phyloP scores from a whole-genome alignment of 1,140 invertebrate species.

The Diorhabda elongata region DNA sequence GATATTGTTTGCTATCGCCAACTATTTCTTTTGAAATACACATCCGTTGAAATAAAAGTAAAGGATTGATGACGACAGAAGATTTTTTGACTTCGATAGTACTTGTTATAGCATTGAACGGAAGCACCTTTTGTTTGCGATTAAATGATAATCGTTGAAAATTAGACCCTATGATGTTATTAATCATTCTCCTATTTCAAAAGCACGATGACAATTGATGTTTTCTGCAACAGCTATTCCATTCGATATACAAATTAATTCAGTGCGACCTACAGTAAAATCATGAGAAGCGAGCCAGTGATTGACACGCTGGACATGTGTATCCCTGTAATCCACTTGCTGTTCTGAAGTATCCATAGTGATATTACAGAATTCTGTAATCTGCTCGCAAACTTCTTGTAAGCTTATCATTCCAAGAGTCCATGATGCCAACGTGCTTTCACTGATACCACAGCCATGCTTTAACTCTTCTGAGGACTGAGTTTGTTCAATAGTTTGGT shows the following conservation, averaged over 20 bases:
- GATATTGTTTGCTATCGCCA: slow-evolving; percentile 15
- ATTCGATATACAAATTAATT: slow-evolving; percentile 12
- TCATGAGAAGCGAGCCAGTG: background rate
- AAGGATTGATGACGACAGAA: slow-evolving; percentile 23
- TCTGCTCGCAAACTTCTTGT: slow-evolving; percentile 9
- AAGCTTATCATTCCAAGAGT: background rate
- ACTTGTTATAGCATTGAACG: slow-evolving; percentile 1
- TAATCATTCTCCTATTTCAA: slow-evolving; percentile 3
- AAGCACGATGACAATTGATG: slow-evolving; percentile 1
- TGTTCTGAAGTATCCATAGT: background rate
- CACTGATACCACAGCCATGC: background rate
- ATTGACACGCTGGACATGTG: background rate
- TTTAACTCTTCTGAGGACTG: background rate
- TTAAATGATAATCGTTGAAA: slow-evolving; percentile 5
- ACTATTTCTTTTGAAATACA: slow-evolving; percentile 19
- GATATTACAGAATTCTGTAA: slow-evolving; percentile 4
- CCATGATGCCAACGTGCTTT: background rate
- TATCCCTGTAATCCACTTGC: slow-evolving; percentile 3
- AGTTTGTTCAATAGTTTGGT: slow-evolving; percentile 43
- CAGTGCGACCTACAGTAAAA: slow-evolving; percentile 3
- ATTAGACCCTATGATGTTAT: background rate
- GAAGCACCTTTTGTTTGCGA: background rate
- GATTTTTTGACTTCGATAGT: slow-evolving; percentile 20
- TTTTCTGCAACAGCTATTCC: background rate
- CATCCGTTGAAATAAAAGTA: slow-evolving; percentile 27